Evolutionary conservation across 2,797 vertebrate genomes (phyloP).

Genomic region (Helarctos malayanus): DNA sequence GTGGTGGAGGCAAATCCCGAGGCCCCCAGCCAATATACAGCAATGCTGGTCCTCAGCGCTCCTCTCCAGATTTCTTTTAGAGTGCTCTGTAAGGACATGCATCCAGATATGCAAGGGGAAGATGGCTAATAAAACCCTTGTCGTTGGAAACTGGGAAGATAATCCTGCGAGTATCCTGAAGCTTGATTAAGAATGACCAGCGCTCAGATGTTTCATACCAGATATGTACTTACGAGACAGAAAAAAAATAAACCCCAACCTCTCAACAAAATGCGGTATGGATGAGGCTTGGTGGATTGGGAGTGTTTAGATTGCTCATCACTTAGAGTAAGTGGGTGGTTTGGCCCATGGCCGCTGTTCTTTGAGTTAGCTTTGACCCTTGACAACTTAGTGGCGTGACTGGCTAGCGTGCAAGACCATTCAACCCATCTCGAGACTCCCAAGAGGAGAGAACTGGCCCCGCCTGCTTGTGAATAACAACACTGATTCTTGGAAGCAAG

Average conservation of each 20-base stretch:
- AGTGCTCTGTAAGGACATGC: rapidly evolving
- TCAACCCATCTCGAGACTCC: neutral
- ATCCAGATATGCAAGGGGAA: neutral
- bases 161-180: neutral
- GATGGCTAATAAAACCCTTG: neutral
- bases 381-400: slow-evolving; percentile 47
- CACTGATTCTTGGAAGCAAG: slow-evolving; percentile 36
- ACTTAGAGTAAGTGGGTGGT: slow-evolving; percentile 75
- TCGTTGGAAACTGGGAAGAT: neutral
- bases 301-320: slow-evolving; percentile 66
- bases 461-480: slow-evolving; percentile 5
- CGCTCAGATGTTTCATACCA: neutral
- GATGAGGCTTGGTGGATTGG: neutral
- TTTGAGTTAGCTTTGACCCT: slow-evolving; percentile 71
- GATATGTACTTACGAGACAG: neutral
- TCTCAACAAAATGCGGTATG: neutral
- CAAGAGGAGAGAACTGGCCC: neutral
- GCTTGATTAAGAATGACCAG: neutral
- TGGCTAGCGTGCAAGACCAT: neutral
- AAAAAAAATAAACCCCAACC: neutral
- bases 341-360: slow-evolving; percentile 73
- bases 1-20: neutral
- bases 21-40: neutral
- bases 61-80: neutral
- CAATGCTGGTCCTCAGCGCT: neutral